Conservation (phyloP, 2,797 vertebrate genomes). For the Brotula barbata region DNA sequence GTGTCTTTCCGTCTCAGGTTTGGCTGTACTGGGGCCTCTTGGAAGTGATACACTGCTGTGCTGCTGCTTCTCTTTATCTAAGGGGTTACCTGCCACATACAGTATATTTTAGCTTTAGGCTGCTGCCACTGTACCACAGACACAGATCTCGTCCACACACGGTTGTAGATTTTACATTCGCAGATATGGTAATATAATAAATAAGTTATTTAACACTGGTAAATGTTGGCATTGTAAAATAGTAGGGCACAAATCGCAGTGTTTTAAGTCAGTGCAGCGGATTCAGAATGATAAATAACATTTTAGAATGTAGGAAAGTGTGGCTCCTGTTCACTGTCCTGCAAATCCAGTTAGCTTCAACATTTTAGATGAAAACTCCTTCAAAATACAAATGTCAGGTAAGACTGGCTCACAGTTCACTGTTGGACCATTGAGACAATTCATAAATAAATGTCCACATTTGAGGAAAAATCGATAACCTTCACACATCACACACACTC, state of each 20-base stretch:
- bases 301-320: constrained; percentile 44
- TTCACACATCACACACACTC: constrained; percentile 47
- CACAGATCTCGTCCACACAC: constrained; percentile 46
- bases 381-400: constrained; percentile 53
- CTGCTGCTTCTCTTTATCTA: too few species aligned
- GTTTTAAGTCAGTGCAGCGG: constrained; percentile 46
- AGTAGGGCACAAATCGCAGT: constrained; percentile 44
- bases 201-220: constrained; percentile 65
- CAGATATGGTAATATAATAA: constrained; percentile 58
- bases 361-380: constrained; percentile 43
- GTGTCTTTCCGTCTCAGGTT: too few species aligned
- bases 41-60: too few species aligned
- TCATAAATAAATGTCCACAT: constrained; percentile 71
- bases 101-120: too few species aligned
- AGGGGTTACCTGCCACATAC: too few species aligned
- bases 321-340: constrained; percentile 60
- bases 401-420: constrained; percentile 47
- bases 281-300: constrained; percentile 51
- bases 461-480: constrained; percentile 53
- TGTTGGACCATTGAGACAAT: constrained; percentile 38
- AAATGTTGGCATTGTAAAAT: constrained; percentile 48
- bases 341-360: constrained; percentile 69
- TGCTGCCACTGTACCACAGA: constrained; percentile 44
- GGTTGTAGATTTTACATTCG: constrained; percentile 61
- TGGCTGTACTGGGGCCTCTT: too few species aligned